These are phyloP conservation scores for Bicyclus anynana DNA, from an alignment of 1,140 invertebrate species.

Conservation along the genomic window DNA sequence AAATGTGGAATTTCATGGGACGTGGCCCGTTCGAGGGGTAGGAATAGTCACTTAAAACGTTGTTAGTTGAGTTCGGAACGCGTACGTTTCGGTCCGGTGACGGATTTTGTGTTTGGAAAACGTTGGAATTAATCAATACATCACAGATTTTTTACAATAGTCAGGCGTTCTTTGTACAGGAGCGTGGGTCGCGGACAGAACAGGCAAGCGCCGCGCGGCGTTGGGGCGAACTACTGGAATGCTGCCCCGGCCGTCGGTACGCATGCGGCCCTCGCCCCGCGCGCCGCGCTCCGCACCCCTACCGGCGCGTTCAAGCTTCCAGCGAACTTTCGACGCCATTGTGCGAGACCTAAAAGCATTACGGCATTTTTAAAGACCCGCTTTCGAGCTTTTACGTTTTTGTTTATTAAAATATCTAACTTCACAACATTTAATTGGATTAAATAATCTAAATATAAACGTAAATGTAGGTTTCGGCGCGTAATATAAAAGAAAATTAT, in stretches of 20 bases:
- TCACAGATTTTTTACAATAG: slow-evolving; percentile 76
- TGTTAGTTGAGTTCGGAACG: slow-evolving; percentile 26
- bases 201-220: slow-evolving; percentile 51
- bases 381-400: neutral
- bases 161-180: slow-evolving; percentile 73
- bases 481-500: neutral
- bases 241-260: slow-evolving; percentile 51
- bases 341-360: slow-evolving; percentile 24
- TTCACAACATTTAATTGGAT: neutral
- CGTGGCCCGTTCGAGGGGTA: slow-evolving; percentile 60
- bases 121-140: slow-evolving; percentile 77
- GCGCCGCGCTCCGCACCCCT: slow-evolving; percentile 29
- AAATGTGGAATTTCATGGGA: slow-evolving; percentile 74
- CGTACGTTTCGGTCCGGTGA: slow-evolving; percentile 25
- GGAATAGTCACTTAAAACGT: slow-evolving; percentile 42
- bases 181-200: slow-evolving; percentile 49
- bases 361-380: slow-evolving; percentile 23
- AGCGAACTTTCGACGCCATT: slow-evolving; percentile 46
- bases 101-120: slow-evolving; percentile 49
- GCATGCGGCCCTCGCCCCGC: slow-evolving; percentile 54
- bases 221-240: slow-evolving; percentile 69
- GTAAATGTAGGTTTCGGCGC: neutral
- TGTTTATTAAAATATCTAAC: neutral
- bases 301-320: slow-evolving; percentile 55
- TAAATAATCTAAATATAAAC: neutral